Conservation (phyloP, 1,140 invertebrate species). For the Globodera rostochiensis region DNA sequence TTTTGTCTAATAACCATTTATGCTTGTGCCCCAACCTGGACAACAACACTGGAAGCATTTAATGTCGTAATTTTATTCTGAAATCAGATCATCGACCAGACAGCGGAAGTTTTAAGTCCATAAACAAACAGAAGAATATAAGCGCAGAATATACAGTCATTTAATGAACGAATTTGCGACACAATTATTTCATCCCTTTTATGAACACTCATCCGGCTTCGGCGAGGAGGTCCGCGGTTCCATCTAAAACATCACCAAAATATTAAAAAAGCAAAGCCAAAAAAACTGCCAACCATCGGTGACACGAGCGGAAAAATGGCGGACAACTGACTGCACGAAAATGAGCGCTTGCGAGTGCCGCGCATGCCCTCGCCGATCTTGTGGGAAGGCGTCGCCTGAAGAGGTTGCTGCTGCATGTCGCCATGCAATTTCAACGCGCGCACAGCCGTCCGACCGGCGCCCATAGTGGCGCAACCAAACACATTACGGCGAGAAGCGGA, state of each 20-base stretch:
- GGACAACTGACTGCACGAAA: slow-evolving; percentile 13
- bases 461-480: neutral
- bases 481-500: slow-evolving; percentile 3
- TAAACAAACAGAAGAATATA: too few relatives aligned
- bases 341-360: slow-evolving; percentile 7
- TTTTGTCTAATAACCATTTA: too few relatives aligned
- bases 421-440: neutral
- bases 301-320: slow-evolving; percentile 9
- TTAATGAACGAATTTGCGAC: too few relatives aligned
- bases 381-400: neutral
- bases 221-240: neutral
- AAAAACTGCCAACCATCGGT: neutral
- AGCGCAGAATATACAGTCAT: too few relatives aligned
- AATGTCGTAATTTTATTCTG: too few relatives aligned
- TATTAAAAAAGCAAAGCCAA: neutral
- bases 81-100: too few relatives aligned
- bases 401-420: neutral
- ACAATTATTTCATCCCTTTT: neutral
- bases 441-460: neutral
- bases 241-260: neutral
- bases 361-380: neutral
- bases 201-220: neutral
- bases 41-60: too few relatives aligned
- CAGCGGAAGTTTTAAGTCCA: too few relatives aligned
- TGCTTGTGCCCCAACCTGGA: too few relatives aligned